A percentile compares a stretch with the other conserved stretches of the same genome.
Conservation (phyloP, 2,113 vertebrate species). For the Trachemys scripta region DNA sequence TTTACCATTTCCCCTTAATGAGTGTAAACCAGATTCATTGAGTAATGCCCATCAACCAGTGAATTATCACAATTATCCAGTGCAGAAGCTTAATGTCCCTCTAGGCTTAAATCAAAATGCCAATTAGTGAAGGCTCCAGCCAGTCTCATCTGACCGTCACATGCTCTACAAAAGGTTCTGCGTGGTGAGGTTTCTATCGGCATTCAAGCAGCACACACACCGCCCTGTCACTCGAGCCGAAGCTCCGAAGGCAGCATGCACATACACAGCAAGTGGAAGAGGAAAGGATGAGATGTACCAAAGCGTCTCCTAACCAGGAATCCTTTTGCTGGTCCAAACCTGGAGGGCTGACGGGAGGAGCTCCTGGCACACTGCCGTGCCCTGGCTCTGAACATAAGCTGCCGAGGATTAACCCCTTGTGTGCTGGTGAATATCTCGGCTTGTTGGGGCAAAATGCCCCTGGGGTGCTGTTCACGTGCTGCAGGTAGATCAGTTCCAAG, state of each 20-base stretch:
- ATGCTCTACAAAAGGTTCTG: not conserved
- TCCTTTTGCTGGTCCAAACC: not conserved
- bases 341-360: accelerated
- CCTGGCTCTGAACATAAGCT: not conserved
- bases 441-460: not conserved
- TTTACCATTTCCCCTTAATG: slow-evolving; percentile 23
- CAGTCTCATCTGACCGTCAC: not conserved
- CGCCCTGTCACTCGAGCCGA: accelerated
- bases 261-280: not conserved
- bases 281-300: slow-evolving; percentile 7
- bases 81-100: slow-evolving; percentile 38
- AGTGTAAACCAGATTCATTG: slow-evolving; percentile 56
- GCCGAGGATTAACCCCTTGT: not conserved
- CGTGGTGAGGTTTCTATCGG: not conserved
- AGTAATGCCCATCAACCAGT: slow-evolving; percentile 39
- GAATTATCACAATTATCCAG: slow-evolving; percentile 8
- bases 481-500: not conserved
- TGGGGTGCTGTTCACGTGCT: not conserved
- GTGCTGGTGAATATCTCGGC: not conserved
- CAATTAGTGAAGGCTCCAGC: slow-evolving; percentile 12
- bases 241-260: not conserved
- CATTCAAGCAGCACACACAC: not conserved
- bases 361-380: not conserved
- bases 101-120: not conserved
- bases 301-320: not conserved